A percentile compares a stretch with the other conserved stretches of the same genome.
Evolutionary conservation across 2,113 vertebrate species (phyloP).

Genomic region (Prietella phreatophila): DNA sequence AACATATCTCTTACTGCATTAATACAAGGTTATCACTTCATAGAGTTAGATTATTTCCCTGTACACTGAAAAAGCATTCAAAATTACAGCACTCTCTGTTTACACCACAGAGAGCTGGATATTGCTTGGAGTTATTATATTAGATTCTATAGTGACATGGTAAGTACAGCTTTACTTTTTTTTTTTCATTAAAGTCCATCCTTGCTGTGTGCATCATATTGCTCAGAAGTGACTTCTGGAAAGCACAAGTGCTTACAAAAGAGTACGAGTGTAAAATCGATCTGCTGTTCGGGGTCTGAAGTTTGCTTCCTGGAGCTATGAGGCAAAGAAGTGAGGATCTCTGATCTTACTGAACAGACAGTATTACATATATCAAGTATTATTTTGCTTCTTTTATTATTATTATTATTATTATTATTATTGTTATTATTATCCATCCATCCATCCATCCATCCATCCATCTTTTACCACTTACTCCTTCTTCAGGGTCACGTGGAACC

Average conservation of each 20-base stretch:
- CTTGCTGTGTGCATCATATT: background rate
- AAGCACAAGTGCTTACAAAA: background rate
- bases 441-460: no score
- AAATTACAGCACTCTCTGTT: background rate
- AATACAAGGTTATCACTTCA: constrained; percentile 26
- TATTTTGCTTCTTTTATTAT: background rate
- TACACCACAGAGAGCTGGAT: background rate
- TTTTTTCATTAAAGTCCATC: background rate
- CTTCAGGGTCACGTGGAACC: no score
- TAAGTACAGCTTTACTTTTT: background rate
- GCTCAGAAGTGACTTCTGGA: background rate
- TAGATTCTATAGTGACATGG: background rate
- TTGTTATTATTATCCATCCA: background rate
- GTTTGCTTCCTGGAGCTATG: background rate
- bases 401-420: no score
- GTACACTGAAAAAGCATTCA: background rate
- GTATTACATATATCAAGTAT: no score
- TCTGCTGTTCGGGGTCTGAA: background rate
- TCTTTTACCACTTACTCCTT: no score
- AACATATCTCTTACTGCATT: constrained; percentile 20
- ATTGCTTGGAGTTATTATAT: background rate
- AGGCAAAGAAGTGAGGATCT: background rate
- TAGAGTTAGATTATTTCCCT: constrained; percentile 13
- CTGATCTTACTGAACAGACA: background rate
- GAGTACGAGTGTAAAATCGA: background rate